Percentiles rank a stretch among this genome's conserved stretches.
phyloP scores from a whole-genome alignment of 2,888 invertebrate genomes.

The Camponotus fellah region DNA sequence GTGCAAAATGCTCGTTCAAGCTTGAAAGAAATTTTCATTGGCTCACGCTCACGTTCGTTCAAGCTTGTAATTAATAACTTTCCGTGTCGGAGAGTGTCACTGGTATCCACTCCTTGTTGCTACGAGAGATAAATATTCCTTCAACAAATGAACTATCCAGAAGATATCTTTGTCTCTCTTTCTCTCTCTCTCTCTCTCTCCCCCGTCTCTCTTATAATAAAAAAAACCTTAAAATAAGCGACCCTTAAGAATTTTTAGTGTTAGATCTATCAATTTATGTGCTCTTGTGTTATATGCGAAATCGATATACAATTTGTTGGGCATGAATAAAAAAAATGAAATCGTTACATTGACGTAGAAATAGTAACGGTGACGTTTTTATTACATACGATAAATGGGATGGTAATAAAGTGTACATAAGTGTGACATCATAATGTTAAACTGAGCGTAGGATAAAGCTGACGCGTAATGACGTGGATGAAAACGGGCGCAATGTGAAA shows the following conservation, averaged over 20 bases:
- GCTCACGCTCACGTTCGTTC: slow-evolving; percentile 69
- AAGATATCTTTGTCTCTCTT: neutral
- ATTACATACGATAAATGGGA: slow-evolving; percentile 7
- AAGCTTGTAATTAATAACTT: slow-evolving; percentile 74
- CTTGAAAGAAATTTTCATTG: slow-evolving; percentile 74
- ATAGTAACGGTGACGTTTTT: slow-evolving; percentile 12
- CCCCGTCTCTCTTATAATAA: neutral
- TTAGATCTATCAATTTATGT: slow-evolving; percentile 2
- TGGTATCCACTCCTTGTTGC: slow-evolving; percentile 34
- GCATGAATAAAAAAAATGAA: slow-evolving; percentile 13
- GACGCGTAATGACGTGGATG: slow-evolving; percentile 32
- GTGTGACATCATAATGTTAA: slow-evolving; percentile 37
- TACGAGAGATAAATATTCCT: slow-evolving; percentile 45
- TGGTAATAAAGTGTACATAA: slow-evolving; percentile 8
- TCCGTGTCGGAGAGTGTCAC: slow-evolving; percentile 59
- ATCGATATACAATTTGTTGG: neutral
- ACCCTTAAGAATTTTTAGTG: neutral
- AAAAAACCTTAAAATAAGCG: slow-evolving; percentile 34
- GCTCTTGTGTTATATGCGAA: neutral
- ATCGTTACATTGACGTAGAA: neutral
- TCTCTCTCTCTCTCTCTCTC: neutral
- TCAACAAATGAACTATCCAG: slow-evolving; percentile 48
- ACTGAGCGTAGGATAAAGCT: slow-evolving; percentile 20
- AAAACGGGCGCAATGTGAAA: slow-evolving; percentile 13
- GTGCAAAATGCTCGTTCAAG: slow-evolving; percentile 70